phyloP scores from a whole-genome alignment of 2,888 invertebrate species.

The Spilarctia lutea region DNA sequence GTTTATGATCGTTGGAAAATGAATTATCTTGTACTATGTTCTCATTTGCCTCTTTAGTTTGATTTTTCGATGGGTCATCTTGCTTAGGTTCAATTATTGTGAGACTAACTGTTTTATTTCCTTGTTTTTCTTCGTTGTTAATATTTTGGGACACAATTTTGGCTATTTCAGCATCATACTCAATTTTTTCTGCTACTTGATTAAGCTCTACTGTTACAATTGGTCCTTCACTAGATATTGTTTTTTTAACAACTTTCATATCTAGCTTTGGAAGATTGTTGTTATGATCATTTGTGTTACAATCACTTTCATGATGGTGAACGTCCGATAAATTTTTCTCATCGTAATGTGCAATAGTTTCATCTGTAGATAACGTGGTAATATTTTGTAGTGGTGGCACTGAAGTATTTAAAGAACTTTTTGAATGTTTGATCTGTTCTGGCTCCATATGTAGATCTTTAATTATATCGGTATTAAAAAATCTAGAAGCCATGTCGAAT shows the following conservation, averaged over 20 bases:
- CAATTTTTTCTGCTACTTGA: not conserved
- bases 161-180: not conserved
- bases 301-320: not conserved
- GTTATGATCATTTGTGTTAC: not conserved
- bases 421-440: not conserved
- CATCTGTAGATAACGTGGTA: not conserved
- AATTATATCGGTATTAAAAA: not conserved
- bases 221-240: not conserved
- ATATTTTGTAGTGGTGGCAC: not conserved
- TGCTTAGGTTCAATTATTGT: not conserved
- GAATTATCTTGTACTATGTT: not conserved
- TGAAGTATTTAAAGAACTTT: conserved; percentile 3
- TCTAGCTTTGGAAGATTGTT: not conserved
- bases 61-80: not conserved
- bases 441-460: not conserved
- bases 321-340: not conserved
- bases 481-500: not conserved
- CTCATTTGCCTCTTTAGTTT: not conserved
- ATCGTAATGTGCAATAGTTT: not conserved
- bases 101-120: not conserved
- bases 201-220: not conserved
- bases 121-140: not conserved
- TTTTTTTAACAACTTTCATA: not conserved
- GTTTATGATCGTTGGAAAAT: not conserved
- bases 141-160: not conserved